Evolutionary conservation across 2,888 invertebrate species (phyloP), one percentile per base, ranked within the genome.

Genomic region (Acrobasis repandana): DNA sequence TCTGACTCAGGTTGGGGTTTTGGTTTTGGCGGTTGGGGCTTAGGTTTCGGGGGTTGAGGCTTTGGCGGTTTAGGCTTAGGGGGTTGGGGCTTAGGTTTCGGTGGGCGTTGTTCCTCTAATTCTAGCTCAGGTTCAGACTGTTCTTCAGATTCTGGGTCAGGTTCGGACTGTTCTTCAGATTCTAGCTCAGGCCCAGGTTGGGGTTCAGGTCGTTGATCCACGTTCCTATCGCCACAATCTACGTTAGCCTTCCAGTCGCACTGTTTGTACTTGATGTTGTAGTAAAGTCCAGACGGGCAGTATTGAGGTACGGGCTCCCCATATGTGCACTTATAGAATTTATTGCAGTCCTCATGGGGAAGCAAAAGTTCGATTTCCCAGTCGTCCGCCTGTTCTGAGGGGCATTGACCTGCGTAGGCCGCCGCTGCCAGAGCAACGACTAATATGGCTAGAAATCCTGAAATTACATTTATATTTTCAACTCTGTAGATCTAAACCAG

Each of bases 271-370:
- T 89, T 83, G 6, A 92, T 79, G 60, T 94, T 93, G 80, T 95
- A 95, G 52, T 92, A 85, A 0, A 95, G 84, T 14, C 91, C 92
- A 0, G 78, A 69, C 0, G 93, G 93, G 68, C 95, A 95, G 0
- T 75, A 73, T 72, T 93, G 93, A 68, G 94, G 94, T 1, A 94
- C 79, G 0, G 93, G 95, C 0, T 86, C 68, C 4, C 94, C 95
- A 65, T 93, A 93, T 80, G 95, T 94, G 74, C 95, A 95, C 73
- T 94, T 95, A 60, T 95, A 90, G 78, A 94, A 95, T 73, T 93
- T 94, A 61, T 93, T 86, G 74, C 95, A 95, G 58, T 93, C 88
- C 0, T 84, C 88, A 56, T 91, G 90, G 20, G 92, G 92, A 0
- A 95, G 88, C 61, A 95, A 93, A 75, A 93, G 90, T 65, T 88